phyloP scores from a whole-genome alignment of 1,140 invertebrate genomes.

The Matsumurasca onukii region DNA sequence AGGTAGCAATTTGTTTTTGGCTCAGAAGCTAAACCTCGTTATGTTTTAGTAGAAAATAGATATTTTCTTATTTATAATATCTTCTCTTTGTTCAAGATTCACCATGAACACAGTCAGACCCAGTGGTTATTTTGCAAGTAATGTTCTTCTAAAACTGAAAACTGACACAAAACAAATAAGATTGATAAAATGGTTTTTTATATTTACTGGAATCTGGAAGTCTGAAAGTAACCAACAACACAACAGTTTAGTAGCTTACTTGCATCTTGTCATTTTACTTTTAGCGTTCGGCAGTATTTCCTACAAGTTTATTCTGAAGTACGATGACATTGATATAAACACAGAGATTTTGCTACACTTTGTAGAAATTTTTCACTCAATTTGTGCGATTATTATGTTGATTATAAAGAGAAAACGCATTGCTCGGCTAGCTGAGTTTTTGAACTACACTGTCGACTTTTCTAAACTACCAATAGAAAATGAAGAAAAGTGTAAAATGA shows the following conservation, averaged over 20 bases:
- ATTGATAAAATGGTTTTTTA: constrained; percentile 5
- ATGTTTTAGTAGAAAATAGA: too few species aligned
- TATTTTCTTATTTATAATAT: too few species aligned
- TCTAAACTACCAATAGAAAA: background rate
- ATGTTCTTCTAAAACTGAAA: too few species aligned
- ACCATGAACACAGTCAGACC: too few species aligned
- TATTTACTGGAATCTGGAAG: constrained; percentile 13
- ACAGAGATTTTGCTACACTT: constrained; percentile 8
- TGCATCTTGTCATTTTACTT: background rate
- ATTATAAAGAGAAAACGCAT: background rate
- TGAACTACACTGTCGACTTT: background rate
- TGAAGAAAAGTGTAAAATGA: background rate
- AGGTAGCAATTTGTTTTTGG: too few species aligned
- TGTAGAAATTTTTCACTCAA: constrained; percentile 2
- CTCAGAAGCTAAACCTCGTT: too few species aligned
- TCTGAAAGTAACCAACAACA: background rate
- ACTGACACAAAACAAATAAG: too few species aligned
- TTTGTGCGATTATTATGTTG: background rate
- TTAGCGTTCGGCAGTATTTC: background rate
- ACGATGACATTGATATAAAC: constrained; percentile 16
- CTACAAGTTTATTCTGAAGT: constrained; percentile 12
- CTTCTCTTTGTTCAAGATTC: too few species aligned
- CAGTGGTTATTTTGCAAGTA: too few species aligned
- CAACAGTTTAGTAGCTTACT: background rate
- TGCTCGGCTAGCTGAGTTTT: constrained; percentile 4